Evolutionary conservation across 2,797 vertebrate species (phyloP), one percentile per base, ranked within the genome.

Genomic region (Sebastes flavidus): DNA sequence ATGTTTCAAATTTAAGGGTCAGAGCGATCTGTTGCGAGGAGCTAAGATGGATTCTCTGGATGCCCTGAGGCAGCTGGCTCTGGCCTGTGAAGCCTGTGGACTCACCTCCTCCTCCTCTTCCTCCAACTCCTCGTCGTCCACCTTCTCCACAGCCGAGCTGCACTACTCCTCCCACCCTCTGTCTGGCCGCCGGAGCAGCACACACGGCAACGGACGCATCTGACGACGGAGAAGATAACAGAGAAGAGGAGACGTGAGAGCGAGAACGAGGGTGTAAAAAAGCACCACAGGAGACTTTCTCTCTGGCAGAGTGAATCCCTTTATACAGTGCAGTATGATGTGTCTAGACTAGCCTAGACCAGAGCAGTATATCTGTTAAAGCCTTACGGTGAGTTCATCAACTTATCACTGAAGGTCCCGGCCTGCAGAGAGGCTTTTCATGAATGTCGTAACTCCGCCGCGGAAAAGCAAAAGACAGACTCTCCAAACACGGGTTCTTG

Each of bases 41-140:
- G 98, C 98, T 63, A 99, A 97, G 95, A 95, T 96, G 0, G 98
- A 99, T 83, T 97, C 97, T 49, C 75, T 98, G 89, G 98, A 99
- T 65, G 97, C 97, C 80, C 95, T 99, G 95, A 96, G 97, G 92
- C 98, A 99, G 95, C 95, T 99, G 90, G 97, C 98, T 55, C 93
- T 98, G 94, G 98, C 97, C 0, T 99, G 97, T 59, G 95, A 97
- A 87, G 97, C 97, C 0, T 98, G 97, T 0, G 97, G 98, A 77
- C 95, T 99, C 92, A 96, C 95, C 81, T 69, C 93, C 66, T 80
- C 93, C 66, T 81, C 90, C 58, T 70, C 95, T 74, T 52, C 95
- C 58, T 89, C 91, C 81, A 86, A 83, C 83, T 76, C 83, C 90
- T 94, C 95, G 36, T 70, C 94, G 65, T 89, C 92, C 61, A 62